phyloP scores from a whole-genome alignment of 2,888 invertebrate species.

The Orchestes rusci region DNA sequence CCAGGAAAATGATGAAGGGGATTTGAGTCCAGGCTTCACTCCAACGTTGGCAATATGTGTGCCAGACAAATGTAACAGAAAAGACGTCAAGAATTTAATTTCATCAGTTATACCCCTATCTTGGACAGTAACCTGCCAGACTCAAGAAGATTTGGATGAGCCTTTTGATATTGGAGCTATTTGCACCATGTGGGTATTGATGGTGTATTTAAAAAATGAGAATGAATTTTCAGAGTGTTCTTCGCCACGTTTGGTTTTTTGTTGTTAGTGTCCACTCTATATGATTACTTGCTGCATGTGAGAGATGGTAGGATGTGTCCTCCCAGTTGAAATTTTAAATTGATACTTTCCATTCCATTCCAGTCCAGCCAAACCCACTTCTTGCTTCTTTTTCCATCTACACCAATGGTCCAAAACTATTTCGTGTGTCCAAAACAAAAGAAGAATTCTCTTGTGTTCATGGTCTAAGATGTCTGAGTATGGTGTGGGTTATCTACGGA shows the following conservation, averaged over 20 bases:
- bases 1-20: too few relatives aligned
- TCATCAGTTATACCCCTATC: neutral
- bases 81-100: conserved; percentile 4
- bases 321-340: too few relatives aligned
- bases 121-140: conserved; percentile 12
- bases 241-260: neutral
- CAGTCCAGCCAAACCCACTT: too few relatives aligned
- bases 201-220: too few relatives aligned
- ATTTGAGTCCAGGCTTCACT: too few relatives aligned
- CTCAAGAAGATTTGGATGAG: neutral
- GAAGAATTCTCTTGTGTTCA: conserved; percentile 10
- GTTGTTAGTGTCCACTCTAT: conserved; percentile 5
- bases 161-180: neutral
- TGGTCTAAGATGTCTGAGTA: conserved; percentile 10
- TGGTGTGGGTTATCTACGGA: conserved; percentile 11
- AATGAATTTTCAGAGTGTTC: conserved; percentile 9
- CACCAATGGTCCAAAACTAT: conserved; percentile 9
- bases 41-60: conserved; percentile 6
- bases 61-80: conserved; percentile 9
- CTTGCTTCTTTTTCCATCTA: conserved; percentile 8
- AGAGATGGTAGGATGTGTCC: too few relatives aligned
- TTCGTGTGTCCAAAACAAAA: conserved; percentile 3
- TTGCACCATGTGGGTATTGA: too few relatives aligned
- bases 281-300: conserved; percentile 8
- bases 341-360: too few relatives aligned